Conservation (phyloP, 1,140 invertebrate species). For the Bicyclus anynana region DNA sequence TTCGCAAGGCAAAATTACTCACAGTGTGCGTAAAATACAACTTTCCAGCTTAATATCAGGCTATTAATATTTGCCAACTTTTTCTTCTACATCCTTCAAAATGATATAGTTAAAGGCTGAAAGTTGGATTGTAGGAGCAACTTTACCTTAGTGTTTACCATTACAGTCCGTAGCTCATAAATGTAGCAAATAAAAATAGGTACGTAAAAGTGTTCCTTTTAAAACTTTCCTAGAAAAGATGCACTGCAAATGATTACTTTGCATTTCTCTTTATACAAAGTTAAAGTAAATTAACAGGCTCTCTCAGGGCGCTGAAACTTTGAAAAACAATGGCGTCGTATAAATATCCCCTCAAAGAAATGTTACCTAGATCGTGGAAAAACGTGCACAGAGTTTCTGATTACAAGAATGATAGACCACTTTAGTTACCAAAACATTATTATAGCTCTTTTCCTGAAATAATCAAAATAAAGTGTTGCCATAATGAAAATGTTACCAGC, state of each 20-base stretch:
- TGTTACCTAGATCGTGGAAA: constrained; percentile 15
- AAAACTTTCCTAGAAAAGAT: constrained; percentile 13
- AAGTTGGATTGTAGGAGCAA: too few relatives aligned
- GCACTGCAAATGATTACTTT: constrained; percentile 23
- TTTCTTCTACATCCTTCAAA: too few relatives aligned
- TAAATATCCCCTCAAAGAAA: constrained; percentile 15
- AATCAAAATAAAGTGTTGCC: constrained; percentile 1
- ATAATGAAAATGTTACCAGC: constrained; percentile 6
- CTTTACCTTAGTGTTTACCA: not conserved
- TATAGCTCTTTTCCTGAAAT: not conserved
- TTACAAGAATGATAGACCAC: constrained; percentile 13
- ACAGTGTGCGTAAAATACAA: not conserved
- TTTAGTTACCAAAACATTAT: constrained; percentile 1
- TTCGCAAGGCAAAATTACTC: not conserved
- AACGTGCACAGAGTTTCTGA: constrained; percentile 10
- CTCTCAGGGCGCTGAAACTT: constrained; percentile 15
- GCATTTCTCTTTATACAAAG: constrained; percentile 20
- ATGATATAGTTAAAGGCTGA: too few relatives aligned
- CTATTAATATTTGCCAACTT: too few relatives aligned
- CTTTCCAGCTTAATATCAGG: too few relatives aligned
- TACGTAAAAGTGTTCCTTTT: constrained; percentile 2
- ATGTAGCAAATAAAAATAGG: constrained; percentile 2
- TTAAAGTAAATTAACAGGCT: constrained; percentile 17
- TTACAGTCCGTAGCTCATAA: not conserved
- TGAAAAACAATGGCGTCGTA: constrained; percentile 18